These are phyloP conservation scores for Drusus annulatus DNA, from an alignment of 1,140 invertebrate genomes.

Conservation along the genomic window DNA sequence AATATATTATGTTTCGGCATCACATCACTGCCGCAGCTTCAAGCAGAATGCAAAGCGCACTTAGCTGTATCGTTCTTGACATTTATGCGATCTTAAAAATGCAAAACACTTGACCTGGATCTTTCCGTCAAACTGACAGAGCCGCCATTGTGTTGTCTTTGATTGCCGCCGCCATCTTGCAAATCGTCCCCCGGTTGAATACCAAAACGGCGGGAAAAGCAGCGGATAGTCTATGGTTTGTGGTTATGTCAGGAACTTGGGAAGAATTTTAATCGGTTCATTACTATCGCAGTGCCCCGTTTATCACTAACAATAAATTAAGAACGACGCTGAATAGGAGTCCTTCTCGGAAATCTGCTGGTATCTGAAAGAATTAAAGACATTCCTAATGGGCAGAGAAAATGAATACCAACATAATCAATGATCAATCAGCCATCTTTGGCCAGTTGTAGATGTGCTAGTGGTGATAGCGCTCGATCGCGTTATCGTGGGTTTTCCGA, in stretches of 20 bases:
- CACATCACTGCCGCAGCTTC: background rate
- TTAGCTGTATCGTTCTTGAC: background rate
- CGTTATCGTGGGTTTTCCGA: too few relatives aligned
- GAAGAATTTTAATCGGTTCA: conserved; percentile 15
- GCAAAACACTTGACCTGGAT: conserved; percentile 11
- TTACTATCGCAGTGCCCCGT: background rate
- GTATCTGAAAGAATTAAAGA: too few relatives aligned
- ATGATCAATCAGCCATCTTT: too few relatives aligned
- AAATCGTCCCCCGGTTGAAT: background rate
- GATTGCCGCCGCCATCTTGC: conserved; percentile 15
- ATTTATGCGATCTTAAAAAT: conserved; percentile 24
- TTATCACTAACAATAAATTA: conserved; percentile 1
- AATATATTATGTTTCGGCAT: too few relatives aligned
- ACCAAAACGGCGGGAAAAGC: conserved; percentile 24
- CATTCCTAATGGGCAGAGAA: too few relatives aligned
- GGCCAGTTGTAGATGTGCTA: too few relatives aligned
- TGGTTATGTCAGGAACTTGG: background rate
- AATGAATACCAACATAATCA: too few relatives aligned
- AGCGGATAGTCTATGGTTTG: background rate
- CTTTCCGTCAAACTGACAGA: background rate
- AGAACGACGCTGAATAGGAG: background rate
- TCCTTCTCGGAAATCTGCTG: too few relatives aligned
- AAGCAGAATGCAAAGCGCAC: conserved; percentile 9
- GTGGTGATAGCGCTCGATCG: too few relatives aligned
- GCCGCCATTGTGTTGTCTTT: background rate